phyloP scores from a whole-genome alignment of 2,888 invertebrate species.

The Calliopum simillimum region DNA sequence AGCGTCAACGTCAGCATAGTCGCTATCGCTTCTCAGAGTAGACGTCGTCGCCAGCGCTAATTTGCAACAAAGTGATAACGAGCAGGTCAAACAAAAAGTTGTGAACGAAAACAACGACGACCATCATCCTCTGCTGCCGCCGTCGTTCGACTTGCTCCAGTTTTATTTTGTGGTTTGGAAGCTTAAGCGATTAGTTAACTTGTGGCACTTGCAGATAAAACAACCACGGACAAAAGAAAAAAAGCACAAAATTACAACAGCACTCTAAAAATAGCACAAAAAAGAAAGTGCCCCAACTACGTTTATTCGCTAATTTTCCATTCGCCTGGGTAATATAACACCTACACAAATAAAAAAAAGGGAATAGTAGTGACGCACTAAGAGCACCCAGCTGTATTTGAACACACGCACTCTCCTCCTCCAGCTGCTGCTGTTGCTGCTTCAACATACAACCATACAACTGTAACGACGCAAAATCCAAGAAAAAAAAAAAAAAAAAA shows the following conservation, averaged over 20 bases:
- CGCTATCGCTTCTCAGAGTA: neutral
- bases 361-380: neutral
- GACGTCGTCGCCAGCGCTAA: constrained; percentile 33
- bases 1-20: neutral
- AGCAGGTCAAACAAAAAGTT: constrained; percentile 1
- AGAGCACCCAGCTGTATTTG: neutral
- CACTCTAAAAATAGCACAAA: neutral
- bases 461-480: too few relatives aligned
- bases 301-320: too few relatives aligned
- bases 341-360: neutral
- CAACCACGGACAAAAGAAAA: neutral
- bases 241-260: neutral
- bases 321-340: neutral
- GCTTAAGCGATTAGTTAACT: neutral
- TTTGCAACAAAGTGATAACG: constrained; percentile 57
- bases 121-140: neutral
- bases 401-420: constrained; percentile 11
- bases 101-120: constrained; percentile 1
- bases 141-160: neutral
- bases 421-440: constrained; percentile 36
- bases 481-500: too few relatives aligned
- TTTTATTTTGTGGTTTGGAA: neutral
- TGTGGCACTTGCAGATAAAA: constrained; percentile 4
- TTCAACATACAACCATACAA: too few relatives aligned
- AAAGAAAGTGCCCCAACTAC: neutral